Percentiles rank a stretch among this genome's conserved stretches.
phyloP scores from a whole-genome alignment of 2,888 invertebrate species.

The Cheilosia urbana region DNA sequence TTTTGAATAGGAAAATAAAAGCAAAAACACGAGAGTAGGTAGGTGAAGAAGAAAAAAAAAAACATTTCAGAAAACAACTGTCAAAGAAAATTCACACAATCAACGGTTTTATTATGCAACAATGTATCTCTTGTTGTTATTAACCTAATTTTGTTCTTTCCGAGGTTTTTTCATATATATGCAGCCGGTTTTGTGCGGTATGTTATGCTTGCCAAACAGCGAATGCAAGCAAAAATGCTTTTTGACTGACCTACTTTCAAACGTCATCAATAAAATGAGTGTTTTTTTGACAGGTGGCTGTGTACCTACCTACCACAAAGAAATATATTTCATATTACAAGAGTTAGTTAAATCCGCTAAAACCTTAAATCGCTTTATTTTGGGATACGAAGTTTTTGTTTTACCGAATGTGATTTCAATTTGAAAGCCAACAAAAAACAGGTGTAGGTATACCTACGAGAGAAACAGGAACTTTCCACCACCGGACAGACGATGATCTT shows the following conservation, averaged over 20 bases:
- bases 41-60: neutral
- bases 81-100: conserved; percentile 50
- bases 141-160: conserved; percentile 55
- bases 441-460: conserved; percentile 1
- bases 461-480: conserved; percentile 66
- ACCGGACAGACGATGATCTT: conserved; percentile 47
- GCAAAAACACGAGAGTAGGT: neutral
- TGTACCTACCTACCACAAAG: neutral
- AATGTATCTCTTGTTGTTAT: conserved; percentile 48
- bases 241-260: conserved; percentile 61
- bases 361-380: conserved; percentile 6
- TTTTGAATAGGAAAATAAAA: neutral
- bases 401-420: neutral
- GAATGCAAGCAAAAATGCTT: conserved; percentile 52
- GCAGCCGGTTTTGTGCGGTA: conserved; percentile 26
- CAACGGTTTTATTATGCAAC: conserved; percentile 61
- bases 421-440: conserved; percentile 23
- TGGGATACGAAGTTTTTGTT: neutral
- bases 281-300: conserved; percentile 55
- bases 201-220: conserved; percentile 21
- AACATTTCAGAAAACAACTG: conserved; percentile 24
- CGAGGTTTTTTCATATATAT: conserved; percentile 8
- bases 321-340: neutral
- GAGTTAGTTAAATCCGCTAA: conserved; percentile 7
- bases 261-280: conserved; percentile 52